Evolutionary conservation across 2,113 vertebrate species (phyloP), one percentile per base, ranked within the genome.

Genomic region (Alligator mississippiensis): DNA sequence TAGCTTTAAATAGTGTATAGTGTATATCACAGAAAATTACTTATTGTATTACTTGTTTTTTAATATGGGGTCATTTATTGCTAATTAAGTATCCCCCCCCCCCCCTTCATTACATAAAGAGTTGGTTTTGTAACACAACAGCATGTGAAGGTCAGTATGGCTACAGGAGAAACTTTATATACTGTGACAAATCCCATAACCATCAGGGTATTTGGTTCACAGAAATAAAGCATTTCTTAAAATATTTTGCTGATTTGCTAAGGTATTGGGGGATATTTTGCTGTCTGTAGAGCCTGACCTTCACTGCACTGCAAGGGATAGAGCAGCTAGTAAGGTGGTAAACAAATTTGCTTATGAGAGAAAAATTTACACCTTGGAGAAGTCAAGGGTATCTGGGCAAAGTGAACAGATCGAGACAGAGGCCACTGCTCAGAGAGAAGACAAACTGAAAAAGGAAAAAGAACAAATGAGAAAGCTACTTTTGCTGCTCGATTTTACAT

Each of bases 111-210:
- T 97, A 91, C 91, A 93, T 79, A 89, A 96, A 96, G 89, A 93
- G 80, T 75, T 96, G 87, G 60, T 85, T 95, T 96, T 97, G 95
- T 97, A 97, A 93, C 84, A 81, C 64, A 95, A 97, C 77, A 95
- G 90, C 7, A 1, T 12, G 78, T 55, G 91, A 96, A 96, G 97
- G 96, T 96, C 96, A 96, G 87, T 75, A 78, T 5, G 38, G 94
- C 82, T 94, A 92, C 85, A 94, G 93, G 79, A 95, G 98, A 98
- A 98, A 98, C 88, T 80, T 93, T 97, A 98, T 96, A 94, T 70
- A 61, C 97, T 97, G 97, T 97, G 96, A 97, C 97, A 96, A 98
- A 98, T 97, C 95, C 83, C 97, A 93, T 98, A 97, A 97, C 89
- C 86, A 97, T 93, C 95, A 97, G 92, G 89, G 95, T 95, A 97